Base-by-base conservation (phyloP, 1,140 invertebrate genomes). In the Laupala kohalensis region DNA sequence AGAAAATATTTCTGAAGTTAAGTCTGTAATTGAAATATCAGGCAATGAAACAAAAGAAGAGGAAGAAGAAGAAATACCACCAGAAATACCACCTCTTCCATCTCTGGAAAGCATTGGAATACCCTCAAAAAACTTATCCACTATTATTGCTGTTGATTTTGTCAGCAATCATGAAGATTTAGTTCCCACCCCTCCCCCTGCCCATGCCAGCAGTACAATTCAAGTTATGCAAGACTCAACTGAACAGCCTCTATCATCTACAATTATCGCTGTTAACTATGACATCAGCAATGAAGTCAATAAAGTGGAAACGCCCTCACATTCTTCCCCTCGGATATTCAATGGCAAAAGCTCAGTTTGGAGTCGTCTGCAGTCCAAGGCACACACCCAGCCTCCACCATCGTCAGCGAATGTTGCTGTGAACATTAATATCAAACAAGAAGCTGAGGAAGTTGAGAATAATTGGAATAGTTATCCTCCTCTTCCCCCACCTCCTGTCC, bases 221-320 rank as follows among this genome's bases (percentile, higher is more conserved):
- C 13, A 30, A 68, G 67, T 29, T 3, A 29, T 29, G 29, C 28
- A 27, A 29, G 67, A 23, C 29, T 6, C 67, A 13, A 3, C 27
- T 4, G 28, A 37, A 13, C 26, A 68, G 24, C n/a, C 67, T 15
- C 67, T 68, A 6, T 68, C 67, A 23, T 68, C 67, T n/a, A 68
- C 67, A 23, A 29, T 68, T 27, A 68, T 68, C 23, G 67, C n/a
- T 4, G 27, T 68, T 68, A 68, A 68, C 29, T 68, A 29, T 23
- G 28, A 6, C 13, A 23, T 27, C 24, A 30, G 15, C 19, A n/a
- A 13, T 9, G n/a, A 30, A 29, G 27, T 23, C 29, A 23, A 12
- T 29, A 68, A 29, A n/a, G 12, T 29, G 5, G 29, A 68, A 5
- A 15, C 27, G 27, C 67, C 67, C 13, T 19, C 37, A 53, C 37